These are phyloP conservation scores for Coregonus ussuriensis DNA, from an alignment of 2,797 vertebrate genomes.

Conservation along the genomic window DNA sequence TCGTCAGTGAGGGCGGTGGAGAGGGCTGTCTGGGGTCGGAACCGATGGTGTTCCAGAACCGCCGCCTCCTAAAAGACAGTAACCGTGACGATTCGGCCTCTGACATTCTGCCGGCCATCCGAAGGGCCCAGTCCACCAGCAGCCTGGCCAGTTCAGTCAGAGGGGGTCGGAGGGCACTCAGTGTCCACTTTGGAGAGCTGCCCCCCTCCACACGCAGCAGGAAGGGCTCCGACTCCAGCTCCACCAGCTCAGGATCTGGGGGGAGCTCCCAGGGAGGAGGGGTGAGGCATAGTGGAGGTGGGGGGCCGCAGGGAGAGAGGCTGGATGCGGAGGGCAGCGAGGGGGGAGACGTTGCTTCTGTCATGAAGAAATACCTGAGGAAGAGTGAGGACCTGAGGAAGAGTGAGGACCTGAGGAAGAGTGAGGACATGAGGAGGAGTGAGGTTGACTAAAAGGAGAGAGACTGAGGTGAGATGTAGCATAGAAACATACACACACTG, in stretches of 20 bases:
- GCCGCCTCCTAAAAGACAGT: conserved; percentile 50
- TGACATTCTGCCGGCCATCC: conserved; percentile 88
- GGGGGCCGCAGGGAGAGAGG: conserved; percentile 49
- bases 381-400: conserved; percentile 80
- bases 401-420: conserved; percentile 79
- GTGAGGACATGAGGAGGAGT: conserved; percentile 79
- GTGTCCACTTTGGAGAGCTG: conserved; percentile 83
- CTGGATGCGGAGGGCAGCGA: conserved; percentile 83
- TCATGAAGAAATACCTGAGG: conserved; percentile 92
- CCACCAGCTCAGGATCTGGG: conserved; percentile 84
- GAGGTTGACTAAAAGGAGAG: conserved; percentile 74
- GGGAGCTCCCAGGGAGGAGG: conserved; percentile 61
- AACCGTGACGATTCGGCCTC: conserved; percentile 65
- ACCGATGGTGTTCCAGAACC: conserved; percentile 80
- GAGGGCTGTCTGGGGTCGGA: conserved; percentile 72
- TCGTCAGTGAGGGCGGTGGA: conserved; percentile 48
- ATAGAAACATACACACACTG: not conserved
- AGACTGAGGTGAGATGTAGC: too few relatives aligned
- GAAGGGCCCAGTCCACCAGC: conserved; percentile 79
- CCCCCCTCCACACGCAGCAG: conserved; percentile 57
- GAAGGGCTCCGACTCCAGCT: conserved; percentile 78
- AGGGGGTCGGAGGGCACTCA: conserved; percentile 70
- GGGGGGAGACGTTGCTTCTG: conserved; percentile 83
- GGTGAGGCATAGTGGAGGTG: conserved; percentile 56
- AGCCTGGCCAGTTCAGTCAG: conserved; percentile 71